Evolutionary conservation across 2,113 vertebrate species (phyloP), one percentile per base, ranked within the genome.

Genomic region (Gallinago media): DNA sequence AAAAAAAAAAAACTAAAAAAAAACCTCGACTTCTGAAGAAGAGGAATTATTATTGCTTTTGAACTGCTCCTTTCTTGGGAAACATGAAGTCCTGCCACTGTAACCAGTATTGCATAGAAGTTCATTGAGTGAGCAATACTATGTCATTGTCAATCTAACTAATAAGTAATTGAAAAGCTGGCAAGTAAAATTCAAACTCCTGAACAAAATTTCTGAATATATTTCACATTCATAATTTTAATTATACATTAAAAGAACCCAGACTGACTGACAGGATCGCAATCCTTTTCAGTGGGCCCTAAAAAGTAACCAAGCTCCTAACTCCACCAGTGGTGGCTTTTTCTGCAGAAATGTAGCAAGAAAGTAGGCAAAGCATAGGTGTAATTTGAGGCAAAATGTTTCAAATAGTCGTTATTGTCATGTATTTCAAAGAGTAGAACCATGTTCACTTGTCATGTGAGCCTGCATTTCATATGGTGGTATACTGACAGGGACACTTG

Each of bases 21-120:
- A 38, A 38, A 38, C 49, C 40, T 49, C 76, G 49, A 23, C 55
- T 79, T 74, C 76, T 83, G 47, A 95, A 96, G 76, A 96, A n/a
- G 89, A 97, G 42, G 72, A 93, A 94, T 93, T 95, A 92, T 86
- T 86, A 89, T 86, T 89, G 89, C 77, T 94, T 95, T 87, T 90
- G 63, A 59, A 87, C 75, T 76, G 29, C 76, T 96, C 47, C 36
- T 89, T 95, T 89, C 74, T 82, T 65, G 71, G 79, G 94, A 86
- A 89, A 95, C 65, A 54, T 58, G 74, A 38, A 82, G 47, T 38
- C 55, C 55, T 76, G 19, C 54, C 36, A 67, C 54, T 74, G 61
- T 79, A 67, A 61, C 61, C 58, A 89, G 42, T 59, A 83, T n/a
- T 92, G 74, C 73, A 67, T 8, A 73, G 49, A 71, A 94, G 34